Evolutionary conservation across 2,888 invertebrate genomes (phyloP), one percentile per base, ranked within the genome.

Genomic region (Chrysopilus asiliformis): DNA sequence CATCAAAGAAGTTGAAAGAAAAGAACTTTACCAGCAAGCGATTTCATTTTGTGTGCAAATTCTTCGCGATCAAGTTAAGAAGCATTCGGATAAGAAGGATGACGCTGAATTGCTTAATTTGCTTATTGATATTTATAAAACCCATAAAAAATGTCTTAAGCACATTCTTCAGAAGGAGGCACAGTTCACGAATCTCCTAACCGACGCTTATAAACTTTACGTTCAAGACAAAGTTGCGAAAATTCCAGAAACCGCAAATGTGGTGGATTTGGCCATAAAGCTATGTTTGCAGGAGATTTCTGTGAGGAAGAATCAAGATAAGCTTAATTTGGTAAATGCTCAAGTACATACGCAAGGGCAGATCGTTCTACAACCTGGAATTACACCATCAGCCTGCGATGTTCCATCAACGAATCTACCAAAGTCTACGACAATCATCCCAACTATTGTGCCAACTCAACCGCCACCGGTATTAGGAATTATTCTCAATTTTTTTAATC

Each of bases 1-100:
- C 58, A 70, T 94, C 40, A 72, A 84, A 24, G 87, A 91, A 56
- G 72, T 74, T 2, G 91, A 91, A 56, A 72, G 91, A 38, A 76
- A 82, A 48, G 79, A 81, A 50, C 67, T 89, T 38, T 79, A 82
- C 1, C 76, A 80, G 38, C 80, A 83, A 62, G 85, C 90, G 0
- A 70, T 83, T 43, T 74, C 76, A 1, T 69, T 80, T 43, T 79
- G 80, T 47, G 67, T 76, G 7, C 79, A 80, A 53, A 76, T 79
- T 24, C 60, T 82, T 42, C 70, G 78, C 43, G 72, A 72, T 4
- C 72, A 72, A 49, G 65, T 78, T 14, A 71, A 72, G 25, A 66
- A 66, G 46, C 68, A 68, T 42, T 58, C 61, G 15, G 66, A 68
- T 45, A 58, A 63, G 5, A 67, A 68, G 31, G 68, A 71, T 52